phyloP scores from a whole-genome alignment of 2,888 invertebrate species.

The Phaonia tiefii region DNA sequence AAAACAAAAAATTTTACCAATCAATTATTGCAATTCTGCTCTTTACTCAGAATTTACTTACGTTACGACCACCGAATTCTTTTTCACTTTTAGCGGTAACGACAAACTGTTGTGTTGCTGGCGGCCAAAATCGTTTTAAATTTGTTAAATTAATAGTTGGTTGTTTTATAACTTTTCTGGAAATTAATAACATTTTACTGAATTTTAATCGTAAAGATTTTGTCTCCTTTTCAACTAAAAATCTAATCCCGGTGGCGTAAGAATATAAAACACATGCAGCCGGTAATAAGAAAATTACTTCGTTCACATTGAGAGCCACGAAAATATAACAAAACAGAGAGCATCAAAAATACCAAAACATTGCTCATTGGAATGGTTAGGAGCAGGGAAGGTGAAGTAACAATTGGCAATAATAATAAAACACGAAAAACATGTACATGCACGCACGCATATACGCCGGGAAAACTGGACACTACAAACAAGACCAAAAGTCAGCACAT shows the following conservation, averaged over 20 bases:
- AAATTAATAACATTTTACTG: slow-evolving; percentile 74
- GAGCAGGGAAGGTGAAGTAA: too few relatives aligned
- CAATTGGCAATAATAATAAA: too few relatives aligned
- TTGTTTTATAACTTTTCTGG: slow-evolving; percentile 71
- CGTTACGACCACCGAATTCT: slow-evolving; percentile 72
- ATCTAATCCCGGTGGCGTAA: slow-evolving; percentile 40
- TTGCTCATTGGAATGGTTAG: too few relatives aligned
- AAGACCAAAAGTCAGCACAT: too few relatives aligned
- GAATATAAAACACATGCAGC: slow-evolving; percentile 41
- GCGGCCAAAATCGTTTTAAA: slow-evolving; percentile 48
- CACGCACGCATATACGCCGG: too few relatives aligned
- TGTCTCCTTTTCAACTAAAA: slow-evolving; percentile 29
- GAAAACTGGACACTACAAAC: too few relatives aligned
- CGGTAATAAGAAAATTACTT: slow-evolving; percentile 16
- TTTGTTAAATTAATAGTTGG: slow-evolving; percentile 67
- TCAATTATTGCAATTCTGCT: too few relatives aligned
- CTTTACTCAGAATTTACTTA: slow-evolving; percentile 74
- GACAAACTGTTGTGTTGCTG: slow-evolving; percentile 30
- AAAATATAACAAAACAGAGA: slow-evolving; percentile 21
- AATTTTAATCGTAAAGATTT: slow-evolving; percentile 29
- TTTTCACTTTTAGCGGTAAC: slow-evolving; percentile 14
- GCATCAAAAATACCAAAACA: not conserved
- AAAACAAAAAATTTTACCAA: not conserved
- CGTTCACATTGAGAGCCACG: slow-evolving; percentile 10
- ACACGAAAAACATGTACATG: not conserved